These are phyloP conservation scores for Caloenas nicobarica DNA, from an alignment of 2,113 vertebrate genomes.

Conservation along the genomic window DNA sequence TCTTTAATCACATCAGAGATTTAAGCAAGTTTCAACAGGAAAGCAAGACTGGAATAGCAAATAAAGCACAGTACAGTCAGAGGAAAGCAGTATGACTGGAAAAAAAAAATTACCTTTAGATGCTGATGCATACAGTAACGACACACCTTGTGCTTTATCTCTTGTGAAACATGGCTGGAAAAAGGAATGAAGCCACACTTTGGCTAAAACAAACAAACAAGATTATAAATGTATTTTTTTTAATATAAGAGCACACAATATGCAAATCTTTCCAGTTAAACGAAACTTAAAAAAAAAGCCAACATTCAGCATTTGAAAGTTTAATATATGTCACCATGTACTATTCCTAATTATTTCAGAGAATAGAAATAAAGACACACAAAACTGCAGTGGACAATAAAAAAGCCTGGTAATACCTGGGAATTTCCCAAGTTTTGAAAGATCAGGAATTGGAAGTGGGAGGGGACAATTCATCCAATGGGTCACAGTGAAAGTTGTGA, in stretches of 20 bases:
- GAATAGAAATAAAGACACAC: not conserved
- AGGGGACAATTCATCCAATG: accelerated
- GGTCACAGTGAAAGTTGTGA: not conserved
- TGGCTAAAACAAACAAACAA: constrained; percentile 77
- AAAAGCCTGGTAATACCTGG: not conserved
- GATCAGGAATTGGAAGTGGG: not conserved
- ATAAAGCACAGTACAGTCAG: not conserved
- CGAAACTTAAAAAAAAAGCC: not conserved
- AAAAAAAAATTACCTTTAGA: constrained; percentile 79
- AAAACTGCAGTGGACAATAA: not conserved
- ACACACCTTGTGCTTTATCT: constrained; percentile 92
- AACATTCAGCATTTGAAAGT: not conserved
- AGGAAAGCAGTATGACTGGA: not conserved
- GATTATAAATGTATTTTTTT: not conserved
- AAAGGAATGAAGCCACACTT: constrained; percentile 97
- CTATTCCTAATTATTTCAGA: not conserved
- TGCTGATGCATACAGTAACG: constrained; percentile 98
- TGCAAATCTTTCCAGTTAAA: not conserved
- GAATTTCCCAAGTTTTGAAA: not conserved
- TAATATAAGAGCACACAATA: not conserved
- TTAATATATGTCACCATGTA: not conserved
- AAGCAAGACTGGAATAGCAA: not conserved
- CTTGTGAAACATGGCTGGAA: constrained; percentile 88
- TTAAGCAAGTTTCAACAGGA: constrained; percentile 22
- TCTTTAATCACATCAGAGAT: not conserved